Base-by-base conservation (phyloP, 2,113 vertebrate species). In the Pedetes capensis region DNA sequence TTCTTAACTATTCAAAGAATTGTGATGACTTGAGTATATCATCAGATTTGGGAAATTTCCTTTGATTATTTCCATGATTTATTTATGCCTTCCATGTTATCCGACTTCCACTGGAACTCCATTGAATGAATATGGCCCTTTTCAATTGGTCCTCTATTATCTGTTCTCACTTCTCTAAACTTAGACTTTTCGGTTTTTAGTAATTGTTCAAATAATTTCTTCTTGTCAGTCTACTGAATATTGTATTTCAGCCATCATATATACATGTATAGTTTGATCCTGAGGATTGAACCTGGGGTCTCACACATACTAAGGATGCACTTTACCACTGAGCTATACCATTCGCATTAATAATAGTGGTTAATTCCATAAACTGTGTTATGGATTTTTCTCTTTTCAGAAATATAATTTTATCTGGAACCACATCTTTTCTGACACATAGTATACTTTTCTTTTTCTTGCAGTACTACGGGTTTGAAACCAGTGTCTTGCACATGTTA, bases 381-480 rank as follows among this genome's bases (percentile, higher is more conserved):
- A 20, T 27, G 2, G 27, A 34, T 87, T 18, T 42, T 63, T 92
- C 11, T 2, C 51, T 71, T 82, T 92, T 76, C 13, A 29, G 14
- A 94, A 82, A 11, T 86, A 57, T 44, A 34, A 68, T 76, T 49
- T 92, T 71, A 55, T 94, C 66, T 75, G 29, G 25, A 89, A 96
- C 3, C 69, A 25, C n/a, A 76, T 64, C 5, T 51, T 94, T 66
- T 68, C 16, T 89, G 80, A 71, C 18, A 75, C 11, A 57, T 37
- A 71, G 68, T 92, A 75, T 83, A 76, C 34, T 69, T 14, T 8
- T 68, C 80, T 87, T 74, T 75, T 80, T 20, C 44, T 87, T 32
- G n/a, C n/a, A n/a, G n/a, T n/a, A n/a, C n/a, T n/a, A n/a, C n/a
- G n/a, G n/a, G n/a, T n/a, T n/a, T n/a, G n/a, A n/a, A n/a, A n/a